phyloP scores from a whole-genome alignment of 1,140 invertebrate species.

The Hermetia illucens region DNA sequence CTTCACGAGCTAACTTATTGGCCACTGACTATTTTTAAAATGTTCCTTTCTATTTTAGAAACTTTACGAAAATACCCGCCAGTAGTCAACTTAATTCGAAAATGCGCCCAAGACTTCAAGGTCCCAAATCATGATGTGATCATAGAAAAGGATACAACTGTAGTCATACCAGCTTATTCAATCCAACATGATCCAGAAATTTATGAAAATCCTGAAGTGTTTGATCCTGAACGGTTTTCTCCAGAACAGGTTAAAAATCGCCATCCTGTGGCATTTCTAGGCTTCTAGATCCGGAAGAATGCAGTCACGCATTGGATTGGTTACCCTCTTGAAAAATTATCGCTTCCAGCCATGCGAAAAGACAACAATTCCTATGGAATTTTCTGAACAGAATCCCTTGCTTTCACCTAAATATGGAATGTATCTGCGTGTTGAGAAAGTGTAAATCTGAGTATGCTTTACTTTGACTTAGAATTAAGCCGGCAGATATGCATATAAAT shows the following conservation, averaged over 20 bases:
- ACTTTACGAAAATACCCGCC: slow-evolving; percentile 38
- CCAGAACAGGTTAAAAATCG: slow-evolving; percentile 34
- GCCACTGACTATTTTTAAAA: too few relatives aligned
- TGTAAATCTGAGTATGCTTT: too few relatives aligned
- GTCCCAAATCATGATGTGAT: slow-evolving; percentile 30
- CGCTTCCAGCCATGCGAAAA: too few relatives aligned
- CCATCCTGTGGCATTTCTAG: slow-evolving; percentile 36
- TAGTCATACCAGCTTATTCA: slow-evolving; percentile 27
- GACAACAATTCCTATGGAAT: too few relatives aligned
- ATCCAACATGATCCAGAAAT: slow-evolving; percentile 32
- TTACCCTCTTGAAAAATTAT: too few relatives aligned
- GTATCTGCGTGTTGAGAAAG: too few relatives aligned
- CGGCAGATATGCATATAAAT: too few relatives aligned
- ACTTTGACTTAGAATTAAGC: too few relatives aligned
- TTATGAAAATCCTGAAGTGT: slow-evolving; percentile 46
- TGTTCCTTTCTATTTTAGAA: slow-evolving; percentile 29
- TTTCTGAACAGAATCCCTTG: too few relatives aligned
- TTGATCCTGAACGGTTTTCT: slow-evolving; percentile 51
- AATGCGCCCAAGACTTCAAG: slow-evolving; percentile 24
- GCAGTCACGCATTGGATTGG: slow-evolving; percentile 41
- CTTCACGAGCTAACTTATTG: background rate
- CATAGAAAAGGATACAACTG: slow-evolving; percentile 22
- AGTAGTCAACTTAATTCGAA: slow-evolving; percentile 31
- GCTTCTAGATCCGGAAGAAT: slow-evolving; percentile 48
- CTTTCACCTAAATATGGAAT: too few relatives aligned